Evolutionary conservation across 2,888 invertebrate species (phyloP).

Genomic region (Callyntrura sp.): DNA sequence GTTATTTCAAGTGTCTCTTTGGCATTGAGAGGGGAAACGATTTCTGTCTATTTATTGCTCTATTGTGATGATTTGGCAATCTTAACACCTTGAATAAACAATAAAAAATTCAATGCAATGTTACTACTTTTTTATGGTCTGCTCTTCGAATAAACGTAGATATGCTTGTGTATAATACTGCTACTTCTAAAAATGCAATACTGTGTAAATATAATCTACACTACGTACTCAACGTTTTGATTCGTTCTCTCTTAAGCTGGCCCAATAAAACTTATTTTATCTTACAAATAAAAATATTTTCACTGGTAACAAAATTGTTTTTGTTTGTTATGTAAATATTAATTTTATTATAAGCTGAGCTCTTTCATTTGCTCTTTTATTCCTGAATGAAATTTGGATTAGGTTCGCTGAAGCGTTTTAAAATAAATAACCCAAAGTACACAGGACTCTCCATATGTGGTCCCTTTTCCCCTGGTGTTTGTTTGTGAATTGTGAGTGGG

Average conservation of each 20-base stretch:
- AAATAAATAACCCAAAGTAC: neutral
- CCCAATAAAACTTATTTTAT: neutral
- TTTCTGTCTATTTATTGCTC: neutral
- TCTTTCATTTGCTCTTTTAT: neutral
- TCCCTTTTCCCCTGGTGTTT: conserved; percentile 13
- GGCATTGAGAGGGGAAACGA: neutral
- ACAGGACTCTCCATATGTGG: conserved; percentile 17
- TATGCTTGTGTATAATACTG: no score
- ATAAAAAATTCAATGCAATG: no score
- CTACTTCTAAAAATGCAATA: no score
- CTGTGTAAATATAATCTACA: neutral
- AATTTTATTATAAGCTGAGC: conserved; percentile 22
- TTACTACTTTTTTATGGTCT: no score
- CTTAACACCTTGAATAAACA: no score
- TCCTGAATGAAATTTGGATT: conserved; percentile 26
- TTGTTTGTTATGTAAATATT: conserved; percentile 53
- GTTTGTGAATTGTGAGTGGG: neutral
- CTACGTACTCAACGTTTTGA: neutral
- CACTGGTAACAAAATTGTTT: conserved; percentile 19
- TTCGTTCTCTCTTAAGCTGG: neutral
- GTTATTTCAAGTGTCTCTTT: neutral
- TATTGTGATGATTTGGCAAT: neutral
- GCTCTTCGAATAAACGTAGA: no score
- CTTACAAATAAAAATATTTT: conserved; percentile 46
- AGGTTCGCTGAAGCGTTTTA: conserved; percentile 6